phyloP scores from a whole-genome alignment of 2,113 vertebrate species.

The Noctilio leporinus region DNA sequence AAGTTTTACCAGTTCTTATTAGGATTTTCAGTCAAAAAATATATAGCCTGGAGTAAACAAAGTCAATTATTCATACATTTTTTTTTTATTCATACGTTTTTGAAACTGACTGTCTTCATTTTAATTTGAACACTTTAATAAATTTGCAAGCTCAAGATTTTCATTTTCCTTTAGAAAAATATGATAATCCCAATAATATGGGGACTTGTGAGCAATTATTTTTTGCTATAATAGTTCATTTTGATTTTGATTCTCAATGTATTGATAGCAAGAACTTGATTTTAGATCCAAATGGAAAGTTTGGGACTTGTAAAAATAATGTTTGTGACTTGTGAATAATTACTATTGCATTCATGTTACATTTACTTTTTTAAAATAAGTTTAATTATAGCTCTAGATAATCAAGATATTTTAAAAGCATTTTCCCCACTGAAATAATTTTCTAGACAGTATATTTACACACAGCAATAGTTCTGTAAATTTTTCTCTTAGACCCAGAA shows the following conservation, averaged over 20 bases:
- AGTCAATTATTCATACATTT: not conserved
- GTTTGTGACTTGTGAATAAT: not conserved
- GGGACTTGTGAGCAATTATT: not conserved
- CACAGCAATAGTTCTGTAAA: not conserved
- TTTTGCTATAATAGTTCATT: not conserved
- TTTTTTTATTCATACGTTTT: not conserved
- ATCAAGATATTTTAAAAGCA: not conserved
- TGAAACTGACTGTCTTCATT: not conserved
- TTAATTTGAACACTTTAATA: constrained; percentile 1
- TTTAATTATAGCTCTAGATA: not conserved
- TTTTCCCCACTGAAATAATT: not conserved
- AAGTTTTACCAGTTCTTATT: not conserved
- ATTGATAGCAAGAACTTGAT: not conserved
- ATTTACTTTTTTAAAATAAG: not conserved
- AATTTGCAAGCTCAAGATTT: not conserved
- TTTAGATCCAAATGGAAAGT: not conserved
- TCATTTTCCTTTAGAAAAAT: not conserved
- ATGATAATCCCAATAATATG: not conserved
- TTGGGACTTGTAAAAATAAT: not conserved
- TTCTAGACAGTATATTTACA: not conserved
- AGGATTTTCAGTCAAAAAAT: not conserved
- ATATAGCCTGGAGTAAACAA: not conserved
- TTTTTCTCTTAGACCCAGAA: not conserved
- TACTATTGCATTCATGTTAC: not conserved
- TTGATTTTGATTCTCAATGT: not conserved